Evolutionary conservation across 2,797 vertebrate species (phyloP).

Genomic region (Acanthornis magna): DNA sequence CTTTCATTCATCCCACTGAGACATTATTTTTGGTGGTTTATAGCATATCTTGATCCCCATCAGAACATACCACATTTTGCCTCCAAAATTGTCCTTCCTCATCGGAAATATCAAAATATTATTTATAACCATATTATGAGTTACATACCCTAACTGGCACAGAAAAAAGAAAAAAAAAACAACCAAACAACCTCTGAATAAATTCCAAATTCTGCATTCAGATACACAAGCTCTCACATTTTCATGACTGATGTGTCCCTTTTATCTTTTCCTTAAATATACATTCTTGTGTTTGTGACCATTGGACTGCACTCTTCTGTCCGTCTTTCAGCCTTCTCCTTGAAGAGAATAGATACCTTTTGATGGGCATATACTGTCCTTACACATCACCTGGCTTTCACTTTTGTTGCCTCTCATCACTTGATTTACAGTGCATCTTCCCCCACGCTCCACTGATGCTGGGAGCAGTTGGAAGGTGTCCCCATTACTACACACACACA

Average conservation of each 20-base stretch:
- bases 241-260: neutral
- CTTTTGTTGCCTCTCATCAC: neutral
- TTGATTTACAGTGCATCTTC: neutral
- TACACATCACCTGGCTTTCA: neutral
- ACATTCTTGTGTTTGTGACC: neutral
- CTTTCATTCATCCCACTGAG: neutral
- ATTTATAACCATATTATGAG: neutral
- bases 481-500: neutral
- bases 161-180: neutral
- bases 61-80: neutral
- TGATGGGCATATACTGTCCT: neutral
- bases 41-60: neutral
- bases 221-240: neutral
- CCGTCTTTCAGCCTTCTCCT: neutral
- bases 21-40: neutral
- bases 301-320: neutral
- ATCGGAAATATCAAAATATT: constrained; percentile 8
- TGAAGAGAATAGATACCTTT: neutral
- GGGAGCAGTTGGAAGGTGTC: neutral
- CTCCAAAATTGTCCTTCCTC: constrained; percentile 3
- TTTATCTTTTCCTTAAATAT: neutral
- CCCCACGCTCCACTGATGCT: neutral
- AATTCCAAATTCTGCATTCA: neutral
- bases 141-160: constrained; percentile 9
- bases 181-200: neutral